These are phyloP conservation scores for Eueremaeus valkanovi DNA, from an alignment of 2,888 invertebrate species.

Conservation along the genomic window DNA sequence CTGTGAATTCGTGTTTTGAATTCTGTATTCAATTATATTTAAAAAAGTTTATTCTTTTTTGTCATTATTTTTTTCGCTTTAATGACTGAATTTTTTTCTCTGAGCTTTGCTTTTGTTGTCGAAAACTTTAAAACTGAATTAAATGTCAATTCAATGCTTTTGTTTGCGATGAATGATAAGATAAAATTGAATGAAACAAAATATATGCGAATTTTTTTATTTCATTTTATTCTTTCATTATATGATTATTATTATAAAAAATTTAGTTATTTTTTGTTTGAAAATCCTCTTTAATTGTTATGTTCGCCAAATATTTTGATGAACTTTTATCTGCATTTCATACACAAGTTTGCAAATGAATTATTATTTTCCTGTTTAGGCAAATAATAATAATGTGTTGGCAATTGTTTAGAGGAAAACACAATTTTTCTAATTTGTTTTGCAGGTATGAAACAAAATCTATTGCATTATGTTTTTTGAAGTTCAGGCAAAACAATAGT, in stretches of 20 bases:
- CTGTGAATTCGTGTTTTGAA: conserved; percentile 16
- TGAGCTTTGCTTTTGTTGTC: no score
- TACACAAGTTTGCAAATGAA: neutral
- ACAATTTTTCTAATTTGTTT: neutral
- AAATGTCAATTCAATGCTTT: conserved; percentile 1
- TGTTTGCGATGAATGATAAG: neutral
- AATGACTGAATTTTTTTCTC: no score
- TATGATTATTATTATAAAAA: no score
- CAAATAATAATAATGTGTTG: no score
- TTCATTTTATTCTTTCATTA: neutral
- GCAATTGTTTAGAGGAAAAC: neutral
- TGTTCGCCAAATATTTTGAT: conserved; percentile 13
- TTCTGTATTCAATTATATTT: conserved; percentile 19
- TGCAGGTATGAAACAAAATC: no score
- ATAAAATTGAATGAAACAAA: neutral
- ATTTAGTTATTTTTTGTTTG: neutral
- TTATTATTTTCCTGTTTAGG: conserved; percentile 15
- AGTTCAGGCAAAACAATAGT: no score
- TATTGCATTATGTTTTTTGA: no score
- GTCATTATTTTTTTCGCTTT: conserved; percentile 16
- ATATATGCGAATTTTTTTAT: neutral
- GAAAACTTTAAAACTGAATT: no score
- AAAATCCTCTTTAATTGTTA: conserved; percentile 6
- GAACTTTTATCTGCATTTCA: neutral
- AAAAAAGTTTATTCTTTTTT: neutral